phyloP scores from a whole-genome alignment of 2,888 invertebrate species.

The Phengaris arion region DNA sequence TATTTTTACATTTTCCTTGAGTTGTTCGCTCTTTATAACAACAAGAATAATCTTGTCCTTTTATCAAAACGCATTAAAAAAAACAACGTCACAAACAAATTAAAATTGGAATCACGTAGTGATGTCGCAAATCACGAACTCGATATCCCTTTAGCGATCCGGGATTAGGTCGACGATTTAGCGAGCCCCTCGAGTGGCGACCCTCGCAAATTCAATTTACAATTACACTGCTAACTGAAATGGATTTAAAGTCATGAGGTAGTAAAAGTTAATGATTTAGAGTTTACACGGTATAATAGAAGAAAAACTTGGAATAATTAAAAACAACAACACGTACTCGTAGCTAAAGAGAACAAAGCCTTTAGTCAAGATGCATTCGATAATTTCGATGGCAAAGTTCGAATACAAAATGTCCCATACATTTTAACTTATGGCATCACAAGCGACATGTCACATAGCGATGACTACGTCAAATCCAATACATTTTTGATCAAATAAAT shows the following conservation, averaged over 20 bases:
- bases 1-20: too few relatives aligned
- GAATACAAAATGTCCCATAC: too few relatives aligned
- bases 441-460: too few relatives aligned
- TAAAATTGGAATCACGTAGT: constrained; percentile 58
- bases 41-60: too few relatives aligned
- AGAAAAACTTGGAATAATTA: neutral
- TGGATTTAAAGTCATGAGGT: constrained; percentile 14
- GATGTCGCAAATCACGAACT: constrained; percentile 42
- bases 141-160: constrained; percentile 72
- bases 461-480: too few relatives aligned
- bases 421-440: too few relatives aligned
- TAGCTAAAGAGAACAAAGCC: too few relatives aligned
- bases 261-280: neutral
- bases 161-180: constrained; percentile 67
- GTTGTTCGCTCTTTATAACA: too few relatives aligned
- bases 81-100: constrained; percentile 1
- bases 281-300: neutral
- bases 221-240: constrained; percentile 55
- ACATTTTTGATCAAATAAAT: neutral
- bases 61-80: neutral
- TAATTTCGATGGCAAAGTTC: too few relatives aligned
- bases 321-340: neutral
- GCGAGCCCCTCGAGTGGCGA: constrained; percentile 57
- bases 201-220: constrained; percentile 58
- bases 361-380: too few relatives aligned